Evolutionary conservation across 2,888 invertebrate species (phyloP).

Genomic region (Hypomecis atomaria): DNA sequence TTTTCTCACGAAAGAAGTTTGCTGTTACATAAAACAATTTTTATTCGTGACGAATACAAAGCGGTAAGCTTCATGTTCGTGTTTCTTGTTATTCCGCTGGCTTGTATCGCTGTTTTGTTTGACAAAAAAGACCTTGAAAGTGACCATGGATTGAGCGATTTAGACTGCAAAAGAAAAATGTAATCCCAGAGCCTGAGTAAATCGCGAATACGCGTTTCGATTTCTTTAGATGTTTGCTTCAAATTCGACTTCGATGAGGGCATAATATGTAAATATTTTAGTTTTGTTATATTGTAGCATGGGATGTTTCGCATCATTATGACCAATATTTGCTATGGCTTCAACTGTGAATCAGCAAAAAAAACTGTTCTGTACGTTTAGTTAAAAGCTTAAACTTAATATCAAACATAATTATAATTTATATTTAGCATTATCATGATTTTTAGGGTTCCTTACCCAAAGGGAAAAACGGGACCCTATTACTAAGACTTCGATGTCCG

Average conservation of each 20-base stretch:
- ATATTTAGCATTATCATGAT: too few relatives aligned
- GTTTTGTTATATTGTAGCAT: too few relatives aligned
- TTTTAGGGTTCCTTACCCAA: too few relatives aligned
- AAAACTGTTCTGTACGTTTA: too few relatives aligned
- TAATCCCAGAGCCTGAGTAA: neutral
- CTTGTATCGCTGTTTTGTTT: constrained; percentile 26
- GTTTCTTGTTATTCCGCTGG: constrained; percentile 35
- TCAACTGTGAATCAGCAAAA: too few relatives aligned
- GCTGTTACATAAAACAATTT: constrained; percentile 19
- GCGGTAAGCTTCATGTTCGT: constrained; percentile 40
- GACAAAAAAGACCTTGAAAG: constrained; percentile 18
- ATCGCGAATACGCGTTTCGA: neutral
- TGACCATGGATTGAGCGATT: constrained; percentile 20
- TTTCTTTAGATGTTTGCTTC: neutral
- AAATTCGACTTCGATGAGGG: neutral
- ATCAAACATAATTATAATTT: too few relatives aligned
- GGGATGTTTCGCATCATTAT: too few relatives aligned
- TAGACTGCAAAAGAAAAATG: constrained; percentile 11
- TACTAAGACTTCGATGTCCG: too few relatives aligned
- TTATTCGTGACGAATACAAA: constrained; percentile 40
- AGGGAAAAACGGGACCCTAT: too few relatives aligned
- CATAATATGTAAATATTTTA: too few relatives aligned
- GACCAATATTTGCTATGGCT: too few relatives aligned
- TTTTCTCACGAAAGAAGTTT: constrained; percentile 8
- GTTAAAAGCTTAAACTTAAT: too few relatives aligned